These are phyloP conservation scores for Distichodus sexfasciatus DNA, from an alignment of 2,797 vertebrate species.

Conservation along the genomic window DNA sequence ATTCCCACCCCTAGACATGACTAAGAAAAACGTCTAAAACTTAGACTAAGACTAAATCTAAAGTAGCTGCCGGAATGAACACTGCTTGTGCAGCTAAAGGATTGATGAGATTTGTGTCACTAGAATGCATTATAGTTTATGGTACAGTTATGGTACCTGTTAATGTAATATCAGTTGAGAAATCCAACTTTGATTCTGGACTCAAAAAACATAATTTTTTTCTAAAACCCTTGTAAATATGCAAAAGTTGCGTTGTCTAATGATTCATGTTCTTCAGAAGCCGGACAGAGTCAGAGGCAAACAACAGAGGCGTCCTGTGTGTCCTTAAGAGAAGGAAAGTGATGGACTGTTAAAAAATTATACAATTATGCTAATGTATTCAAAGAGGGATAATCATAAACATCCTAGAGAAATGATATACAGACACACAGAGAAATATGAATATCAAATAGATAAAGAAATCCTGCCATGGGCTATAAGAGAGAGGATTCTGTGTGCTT, in stretches of 20 bases:
- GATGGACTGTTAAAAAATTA: constrained; percentile 31
- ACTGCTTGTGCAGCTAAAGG: too few species aligned
- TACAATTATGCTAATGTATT: constrained; percentile 38
- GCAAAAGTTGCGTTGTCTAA: not conserved
- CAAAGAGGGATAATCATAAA: constrained; percentile 37
- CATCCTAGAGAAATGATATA: constrained; percentile 38
- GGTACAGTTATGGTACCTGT: too few species aligned
- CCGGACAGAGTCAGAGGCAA: constrained; percentile 28
- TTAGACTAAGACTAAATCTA: too few species aligned
- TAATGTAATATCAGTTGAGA: too few species aligned
- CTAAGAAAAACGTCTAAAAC: too few species aligned
- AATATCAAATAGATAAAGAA: constrained; percentile 43
- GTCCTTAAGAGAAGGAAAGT: constrained; percentile 21
- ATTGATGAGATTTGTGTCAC: too few species aligned
- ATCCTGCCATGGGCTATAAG: constrained; percentile 24
- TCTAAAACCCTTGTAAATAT: not conserved
- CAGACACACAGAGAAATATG: constrained; percentile 31
- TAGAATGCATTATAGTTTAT: too few species aligned
- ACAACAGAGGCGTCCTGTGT: constrained; percentile 9
- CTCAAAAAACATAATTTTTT: not conserved
- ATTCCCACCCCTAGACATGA: too few species aligned
- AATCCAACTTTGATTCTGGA: constrained; percentile 2
- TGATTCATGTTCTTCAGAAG: constrained; percentile 5
- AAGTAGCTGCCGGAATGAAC: too few species aligned
- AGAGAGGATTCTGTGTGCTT: constrained; percentile 29